Base-by-base conservation (phyloP, 1,140 invertebrate genomes). In the Neodiprion fabricii region DNA sequence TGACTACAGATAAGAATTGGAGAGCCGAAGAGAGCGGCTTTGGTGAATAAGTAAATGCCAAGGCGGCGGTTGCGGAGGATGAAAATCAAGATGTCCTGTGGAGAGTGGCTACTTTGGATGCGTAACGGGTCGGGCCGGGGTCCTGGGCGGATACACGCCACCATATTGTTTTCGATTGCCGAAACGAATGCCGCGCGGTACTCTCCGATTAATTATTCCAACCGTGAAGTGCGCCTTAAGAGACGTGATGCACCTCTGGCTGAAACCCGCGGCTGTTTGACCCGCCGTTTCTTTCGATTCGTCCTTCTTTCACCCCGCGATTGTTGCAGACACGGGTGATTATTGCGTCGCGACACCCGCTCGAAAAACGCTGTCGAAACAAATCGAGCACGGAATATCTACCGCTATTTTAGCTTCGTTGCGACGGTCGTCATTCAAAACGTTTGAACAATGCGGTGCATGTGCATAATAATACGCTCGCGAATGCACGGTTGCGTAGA, bases 141-240 rank as follows among this genome's bases (percentile, higher is more conserved):
- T 61, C 53, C 53, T 61, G 11, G 53, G n/a, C 53, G 53, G 53
- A 61, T 61, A 61, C n/a, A 61, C n/a, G 53, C 53, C 53, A 17
- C 53, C 53, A 61, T 61, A 61, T 61, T 61, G 53, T 61, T 61
- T 61, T 61, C 53, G 53, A 61, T 61, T 61, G 53, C 53, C 53
- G 53, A 61, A 61, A 61, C 53, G 53, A 61, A 61, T 17, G 53
- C 53, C 53, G 53, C 53, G n/a, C 53, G 28, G 28, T 40, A 40
- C 28, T 40, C 28, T 40, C 28, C 28, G n/a, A 61, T 61, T 61
- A 61, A 61, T 61, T 61, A 61, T 61, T 61, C 53, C 53, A 17
- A 61, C n/a, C 53, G 53, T 17, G 53, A 12, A 61, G 11, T 17
- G n/a, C 53, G 53, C 53, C 53, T 61, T 61, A 61, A 61, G 11